phyloP scores from a whole-genome alignment of 2,797 vertebrate genomes.

The Sphenopsis melanotis region DNA sequence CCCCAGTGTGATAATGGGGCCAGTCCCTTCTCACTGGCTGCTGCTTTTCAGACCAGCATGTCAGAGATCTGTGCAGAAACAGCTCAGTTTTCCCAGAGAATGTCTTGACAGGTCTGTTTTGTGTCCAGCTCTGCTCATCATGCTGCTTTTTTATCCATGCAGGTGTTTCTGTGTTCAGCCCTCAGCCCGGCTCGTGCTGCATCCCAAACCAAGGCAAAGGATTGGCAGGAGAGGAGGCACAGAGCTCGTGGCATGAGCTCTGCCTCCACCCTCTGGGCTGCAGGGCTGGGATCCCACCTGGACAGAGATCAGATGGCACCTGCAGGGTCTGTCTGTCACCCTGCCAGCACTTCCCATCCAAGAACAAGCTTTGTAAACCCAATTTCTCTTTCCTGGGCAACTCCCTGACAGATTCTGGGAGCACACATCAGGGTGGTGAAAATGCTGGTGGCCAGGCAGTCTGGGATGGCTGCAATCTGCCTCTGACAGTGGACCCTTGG shows the following conservation, averaged over 20 bases:
- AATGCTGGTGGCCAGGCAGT: background rate
- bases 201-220: background rate
- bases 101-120: background rate
- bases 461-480: background rate
- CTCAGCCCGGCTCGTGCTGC: background rate
- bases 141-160: fast-evolving
- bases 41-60: background rate
- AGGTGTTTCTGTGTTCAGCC: background rate
- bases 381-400: background rate
- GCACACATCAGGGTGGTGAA: background rate
- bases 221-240: background rate
- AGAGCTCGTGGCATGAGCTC: fast-evolving
- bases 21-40: background rate
- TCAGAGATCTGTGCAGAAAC: background rate
- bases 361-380: background rate
- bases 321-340: background rate
- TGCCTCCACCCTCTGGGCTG: background rate
- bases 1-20: fast-evolving
- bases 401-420: background rate
- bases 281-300: background rate
- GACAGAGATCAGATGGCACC: background rate
- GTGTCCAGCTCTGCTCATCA: background rate
- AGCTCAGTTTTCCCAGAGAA: background rate
- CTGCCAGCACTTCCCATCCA: background rate
- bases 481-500: background rate